phyloP scores from a whole-genome alignment of 2,888 invertebrate species.

The Marasmarcha lunaedactyla region DNA sequence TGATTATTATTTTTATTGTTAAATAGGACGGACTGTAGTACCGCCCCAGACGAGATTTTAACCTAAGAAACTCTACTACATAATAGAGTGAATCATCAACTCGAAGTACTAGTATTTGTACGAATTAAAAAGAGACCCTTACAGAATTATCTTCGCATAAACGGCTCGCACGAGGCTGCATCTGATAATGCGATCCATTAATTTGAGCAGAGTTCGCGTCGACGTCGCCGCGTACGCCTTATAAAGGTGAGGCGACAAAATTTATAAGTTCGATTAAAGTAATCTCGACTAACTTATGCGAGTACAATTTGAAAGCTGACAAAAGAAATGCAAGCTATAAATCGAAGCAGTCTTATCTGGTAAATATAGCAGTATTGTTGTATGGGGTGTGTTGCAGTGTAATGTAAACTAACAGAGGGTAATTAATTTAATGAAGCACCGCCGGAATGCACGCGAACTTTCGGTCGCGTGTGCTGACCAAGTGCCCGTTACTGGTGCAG shows the following conservation, averaged over 20 bases:
- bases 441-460: constrained; percentile 47
- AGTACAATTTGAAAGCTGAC: constrained; percentile 71
- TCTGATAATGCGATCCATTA: constrained; percentile 69
- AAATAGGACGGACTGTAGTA: too few relatives aligned
- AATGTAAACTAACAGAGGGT: constrained; percentile 55
- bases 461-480: constrained; percentile 42
- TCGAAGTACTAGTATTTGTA: background rate
- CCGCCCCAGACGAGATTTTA: too few relatives aligned
- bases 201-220: constrained; percentile 68
- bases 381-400: constrained; percentile 29
- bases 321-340: constrained; percentile 71
- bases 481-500: constrained; percentile 23
- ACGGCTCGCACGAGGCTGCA: constrained; percentile 66
- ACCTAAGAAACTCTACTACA: too few relatives aligned
- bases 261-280: constrained; percentile 72
- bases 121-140: constrained; percentile 42
- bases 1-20: too few relatives aligned
- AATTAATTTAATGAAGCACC: constrained; percentile 66
- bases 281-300: constrained; percentile 71
- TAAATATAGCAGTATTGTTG: constrained; percentile 60
- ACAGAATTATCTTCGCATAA: constrained; percentile 69
- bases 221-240: constrained; percentile 61
- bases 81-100: too few relatives aligned
- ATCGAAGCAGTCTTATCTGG: constrained; percentile 57
- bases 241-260: constrained; percentile 70